phyloP scores from a whole-genome alignment of 2,888 invertebrate species.

The Ormyrus labotus region DNA sequence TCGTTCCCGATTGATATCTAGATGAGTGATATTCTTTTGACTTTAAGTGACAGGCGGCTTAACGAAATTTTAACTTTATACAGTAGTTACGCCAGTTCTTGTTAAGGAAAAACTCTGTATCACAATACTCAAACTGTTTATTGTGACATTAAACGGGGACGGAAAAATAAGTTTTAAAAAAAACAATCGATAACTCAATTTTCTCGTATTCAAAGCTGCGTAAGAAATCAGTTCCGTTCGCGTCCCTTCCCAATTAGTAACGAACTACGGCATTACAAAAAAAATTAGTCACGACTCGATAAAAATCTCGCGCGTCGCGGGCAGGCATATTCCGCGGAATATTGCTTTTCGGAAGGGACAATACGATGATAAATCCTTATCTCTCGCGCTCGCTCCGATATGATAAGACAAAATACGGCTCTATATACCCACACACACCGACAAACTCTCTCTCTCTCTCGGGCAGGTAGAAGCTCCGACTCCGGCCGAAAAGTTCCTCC shows the following conservation, averaged over 20 bases:
- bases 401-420: slow-evolving; percentile 25
- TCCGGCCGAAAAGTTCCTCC: neutral
- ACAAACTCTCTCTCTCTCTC: no score
- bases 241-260: neutral
- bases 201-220: neutral
- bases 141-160: no score
- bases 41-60: neutral
- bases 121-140: no score
- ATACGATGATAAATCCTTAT: slow-evolving; percentile 64
- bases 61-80: neutral
- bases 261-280: no score
- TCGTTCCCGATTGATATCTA: no score
- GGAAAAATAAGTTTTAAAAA: no score
- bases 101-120: no score
- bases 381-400: slow-evolving; percentile 64
- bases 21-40: no score
- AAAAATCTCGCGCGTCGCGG: neutral
- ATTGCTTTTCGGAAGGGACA: slow-evolving; percentile 53
- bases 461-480: no score
- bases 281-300: no score
- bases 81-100: no score
- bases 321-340: slow-evolving; percentile 16
- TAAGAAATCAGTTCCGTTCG: neutral
- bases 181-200: neutral
- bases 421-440: slow-evolving; percentile 14